Percentiles rank a stretch among this genome's conserved stretches.
These are phyloP conservation scores for Andricus quercusramuli DNA, from an alignment of 2,888 invertebrate species.

Conservation along the genomic window DNA sequence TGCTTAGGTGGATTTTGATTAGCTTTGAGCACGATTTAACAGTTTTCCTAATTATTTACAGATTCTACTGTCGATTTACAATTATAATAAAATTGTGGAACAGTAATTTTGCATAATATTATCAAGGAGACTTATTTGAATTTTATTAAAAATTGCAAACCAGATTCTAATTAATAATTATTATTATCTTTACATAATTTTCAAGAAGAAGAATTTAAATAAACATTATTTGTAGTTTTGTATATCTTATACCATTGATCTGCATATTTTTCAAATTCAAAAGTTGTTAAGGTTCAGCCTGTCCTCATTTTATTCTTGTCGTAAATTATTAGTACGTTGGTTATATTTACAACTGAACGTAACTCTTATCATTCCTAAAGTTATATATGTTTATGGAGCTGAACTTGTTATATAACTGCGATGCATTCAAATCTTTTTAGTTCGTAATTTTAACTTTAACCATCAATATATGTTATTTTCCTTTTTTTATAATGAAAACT, in stretches of 20 bases:
- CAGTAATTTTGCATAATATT: no score
- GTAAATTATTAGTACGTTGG: slow-evolving; percentile 55
- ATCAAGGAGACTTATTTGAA: background rate
- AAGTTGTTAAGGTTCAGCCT: background rate
- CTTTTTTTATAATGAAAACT: background rate
- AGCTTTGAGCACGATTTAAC: background rate
- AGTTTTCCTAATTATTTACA: no score
- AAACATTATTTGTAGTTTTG: background rate
- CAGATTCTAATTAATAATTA: background rate
- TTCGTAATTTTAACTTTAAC: background rate
- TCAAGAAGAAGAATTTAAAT: background rate
- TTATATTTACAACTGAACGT: slow-evolving; percentile 59
- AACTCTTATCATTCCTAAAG: slow-evolving; percentile 59
- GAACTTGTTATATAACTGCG: background rate
- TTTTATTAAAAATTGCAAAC: background rate
- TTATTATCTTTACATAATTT: background rate
- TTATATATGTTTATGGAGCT: slow-evolving; percentile 32
- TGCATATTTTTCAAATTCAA: background rate
- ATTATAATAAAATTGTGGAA: no score
- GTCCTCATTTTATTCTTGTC: slow-evolving; percentile 44
- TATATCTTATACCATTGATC: no score
- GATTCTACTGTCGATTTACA: no score
- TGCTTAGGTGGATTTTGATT: background rate
- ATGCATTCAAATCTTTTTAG: background rate
- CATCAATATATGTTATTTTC: background rate